phyloP scores from a whole-genome alignment of 2,888 invertebrate genomes.

The Osmoderma eremita region DNA sequence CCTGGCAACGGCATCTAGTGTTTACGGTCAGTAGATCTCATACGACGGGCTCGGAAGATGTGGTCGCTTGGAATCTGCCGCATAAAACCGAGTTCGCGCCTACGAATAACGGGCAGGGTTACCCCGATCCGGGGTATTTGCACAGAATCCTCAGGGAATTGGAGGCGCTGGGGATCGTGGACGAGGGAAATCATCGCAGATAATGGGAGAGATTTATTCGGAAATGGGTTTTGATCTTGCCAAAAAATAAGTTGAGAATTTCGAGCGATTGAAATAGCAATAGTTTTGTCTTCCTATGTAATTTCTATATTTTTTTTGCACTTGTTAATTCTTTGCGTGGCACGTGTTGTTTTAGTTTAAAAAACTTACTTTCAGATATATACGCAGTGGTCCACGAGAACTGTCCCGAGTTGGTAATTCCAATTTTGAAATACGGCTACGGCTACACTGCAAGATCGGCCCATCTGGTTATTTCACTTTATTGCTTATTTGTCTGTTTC shows the following conservation, averaged over 20 bases:
- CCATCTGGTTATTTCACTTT: no score
- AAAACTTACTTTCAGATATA: not conserved
- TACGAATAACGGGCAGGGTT: conserved; percentile 69
- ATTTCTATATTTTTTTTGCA: not conserved
- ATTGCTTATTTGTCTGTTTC: no score
- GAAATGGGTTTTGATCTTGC: not conserved
- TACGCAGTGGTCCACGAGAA: not conserved
- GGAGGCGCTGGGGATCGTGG: conserved; percentile 69
- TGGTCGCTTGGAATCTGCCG: conserved; percentile 92
- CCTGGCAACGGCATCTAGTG: conserved; percentile 84
- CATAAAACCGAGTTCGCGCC: conserved; percentile 82
- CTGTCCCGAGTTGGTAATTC: not conserved
- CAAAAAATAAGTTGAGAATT: no score
- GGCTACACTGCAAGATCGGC: no score
- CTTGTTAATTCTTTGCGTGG: conserved; percentile 2
- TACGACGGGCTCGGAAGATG: conserved; percentile 91
- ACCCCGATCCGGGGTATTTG: conserved; percentile 81
- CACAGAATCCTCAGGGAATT: conserved; percentile 72
- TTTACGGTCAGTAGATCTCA: conserved; percentile 89
- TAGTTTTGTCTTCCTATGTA: conserved; percentile 11
- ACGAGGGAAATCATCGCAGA: conserved; percentile 55
- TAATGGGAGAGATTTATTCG: not conserved
- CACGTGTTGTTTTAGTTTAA: not conserved
- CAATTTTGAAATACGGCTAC: not conserved
- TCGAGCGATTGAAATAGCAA: no score